Base-by-base conservation (phyloP, 2,797 vertebrate genomes). In the Tiaroga cobitis region DNA sequence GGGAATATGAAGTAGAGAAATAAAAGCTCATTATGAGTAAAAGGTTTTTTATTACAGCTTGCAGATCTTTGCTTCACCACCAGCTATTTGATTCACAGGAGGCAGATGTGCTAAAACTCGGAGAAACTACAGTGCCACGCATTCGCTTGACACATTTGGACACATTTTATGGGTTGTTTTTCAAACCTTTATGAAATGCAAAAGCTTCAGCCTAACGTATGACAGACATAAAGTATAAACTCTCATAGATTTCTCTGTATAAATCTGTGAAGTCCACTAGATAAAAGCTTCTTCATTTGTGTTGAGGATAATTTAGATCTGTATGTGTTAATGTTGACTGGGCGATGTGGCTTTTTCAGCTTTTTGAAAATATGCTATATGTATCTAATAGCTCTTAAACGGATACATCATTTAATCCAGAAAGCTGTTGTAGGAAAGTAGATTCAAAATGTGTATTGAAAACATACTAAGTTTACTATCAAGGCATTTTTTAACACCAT, bases 11-110 rank as follows among this genome's bases (percentile, higher is more conserved):
- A 49, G 41, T 51, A 51, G 24, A 51, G 8, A 75, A 75, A 83
- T 49, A 19, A 67, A 83, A 39, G 21, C 41, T 75, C 39, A 83
- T 83, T 75, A 83, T 65, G 21, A 49, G 81, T 75, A 83, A 83
- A 75, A 75, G 72, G 70, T 75, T 75, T 83, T 83, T 75, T 74
- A 83, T 83, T 75, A 67, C 29, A 46, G 59, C 21, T 65, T 75
- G 41, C 18, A 41, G 49, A 61, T 59, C 19, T 75, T 49, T 37
- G 54, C 29, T 74, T 63, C 70, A 59, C 10, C 69, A 72, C 18
- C 19, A 24, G 70, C 8, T 32, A 8, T 74, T 65, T 65, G 68
- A 34, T 73, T 73, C 37, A 73, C 37, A 18, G 18, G n/a, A 68
- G 37, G 67, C 78, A 68, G 63, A 54, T n/a, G 63, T 49, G 29